Conservation (phyloP, 2,113 vertebrate species). For the Hemichromis elongatus region DNA sequence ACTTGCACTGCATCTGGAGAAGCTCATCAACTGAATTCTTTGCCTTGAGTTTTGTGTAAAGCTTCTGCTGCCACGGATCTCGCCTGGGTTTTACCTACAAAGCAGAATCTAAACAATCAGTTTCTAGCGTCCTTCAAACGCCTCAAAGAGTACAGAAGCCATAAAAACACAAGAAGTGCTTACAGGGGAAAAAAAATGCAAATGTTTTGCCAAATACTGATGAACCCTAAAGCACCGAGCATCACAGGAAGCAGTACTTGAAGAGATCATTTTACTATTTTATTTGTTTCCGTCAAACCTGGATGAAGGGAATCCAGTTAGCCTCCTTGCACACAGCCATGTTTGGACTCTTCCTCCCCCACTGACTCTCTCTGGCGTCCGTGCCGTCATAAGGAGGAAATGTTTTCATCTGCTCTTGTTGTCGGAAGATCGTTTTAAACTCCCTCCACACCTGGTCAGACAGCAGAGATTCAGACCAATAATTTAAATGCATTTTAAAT, state of each 20-base stretch:
- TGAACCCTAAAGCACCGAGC: background rate
- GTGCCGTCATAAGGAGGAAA: constrained; percentile 68
- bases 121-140: background rate
- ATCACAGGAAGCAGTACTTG: background rate
- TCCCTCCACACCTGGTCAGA: constrained; percentile 61
- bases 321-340: constrained; percentile 71
- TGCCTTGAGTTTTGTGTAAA: constrained; percentile 72
- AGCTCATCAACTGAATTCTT: constrained; percentile 61
- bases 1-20: constrained; percentile 64
- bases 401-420: constrained; percentile 68
- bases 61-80: constrained; percentile 79
- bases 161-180: background rate
- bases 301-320: constrained; percentile 72
- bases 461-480: background rate
- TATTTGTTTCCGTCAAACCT: constrained; percentile 21
- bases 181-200: fast-evolving
- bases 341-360: constrained; percentile 37
- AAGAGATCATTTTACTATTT: background rate
- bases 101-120: background rate
- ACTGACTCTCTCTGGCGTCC: constrained; percentile 35
- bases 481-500: background rate
- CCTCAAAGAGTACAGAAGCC: background rate
- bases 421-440: constrained; percentile 70
- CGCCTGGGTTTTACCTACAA: constrained; percentile 70
- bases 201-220: background rate